Percentiles rank a stretch among this genome's conserved stretches.
phyloP scores from a whole-genome alignment of 2,113 vertebrate species.

The Astur gentilis region DNA sequence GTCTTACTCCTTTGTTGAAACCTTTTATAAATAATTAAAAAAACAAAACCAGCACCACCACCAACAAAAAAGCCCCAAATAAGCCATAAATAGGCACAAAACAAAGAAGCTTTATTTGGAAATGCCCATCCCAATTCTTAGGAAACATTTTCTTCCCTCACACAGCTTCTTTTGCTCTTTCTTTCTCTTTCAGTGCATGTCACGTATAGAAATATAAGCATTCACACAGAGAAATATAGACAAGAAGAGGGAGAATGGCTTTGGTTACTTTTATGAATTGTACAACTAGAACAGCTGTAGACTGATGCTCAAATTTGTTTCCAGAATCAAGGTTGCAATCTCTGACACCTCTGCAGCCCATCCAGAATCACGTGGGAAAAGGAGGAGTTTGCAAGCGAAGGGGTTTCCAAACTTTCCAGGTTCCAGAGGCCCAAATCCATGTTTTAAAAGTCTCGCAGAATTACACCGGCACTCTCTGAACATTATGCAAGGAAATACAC shows the following conservation, averaged over 20 bases:
- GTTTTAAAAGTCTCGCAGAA: neutral
- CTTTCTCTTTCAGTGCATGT: neutral
- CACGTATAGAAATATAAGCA: neutral
- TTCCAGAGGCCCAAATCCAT: neutral
- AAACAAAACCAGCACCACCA: neutral
- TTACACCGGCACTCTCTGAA: neutral
- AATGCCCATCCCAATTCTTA: too few relatives aligned
- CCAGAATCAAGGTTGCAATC: neutral
- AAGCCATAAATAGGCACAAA: too few relatives aligned
- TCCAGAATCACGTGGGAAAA: neutral
- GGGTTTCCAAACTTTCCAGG: neutral
- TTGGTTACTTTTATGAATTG: neutral
- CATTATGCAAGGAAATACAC: neutral
- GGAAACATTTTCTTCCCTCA: neutral
- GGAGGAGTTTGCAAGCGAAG: rapidly evolving
- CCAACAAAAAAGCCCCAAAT: neutral
- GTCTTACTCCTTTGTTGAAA: neutral
- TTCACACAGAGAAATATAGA: neutral
- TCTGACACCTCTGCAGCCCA: neutral
- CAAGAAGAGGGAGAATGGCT: neutral
- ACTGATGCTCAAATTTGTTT: neutral
- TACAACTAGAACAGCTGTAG: neutral
- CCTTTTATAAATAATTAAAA: neutral
- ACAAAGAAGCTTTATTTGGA: too few relatives aligned
- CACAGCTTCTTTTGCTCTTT: neutral